Conservation (phyloP, 2,797 vertebrate genomes). For the Rhynchotus rufescens region DNA sequence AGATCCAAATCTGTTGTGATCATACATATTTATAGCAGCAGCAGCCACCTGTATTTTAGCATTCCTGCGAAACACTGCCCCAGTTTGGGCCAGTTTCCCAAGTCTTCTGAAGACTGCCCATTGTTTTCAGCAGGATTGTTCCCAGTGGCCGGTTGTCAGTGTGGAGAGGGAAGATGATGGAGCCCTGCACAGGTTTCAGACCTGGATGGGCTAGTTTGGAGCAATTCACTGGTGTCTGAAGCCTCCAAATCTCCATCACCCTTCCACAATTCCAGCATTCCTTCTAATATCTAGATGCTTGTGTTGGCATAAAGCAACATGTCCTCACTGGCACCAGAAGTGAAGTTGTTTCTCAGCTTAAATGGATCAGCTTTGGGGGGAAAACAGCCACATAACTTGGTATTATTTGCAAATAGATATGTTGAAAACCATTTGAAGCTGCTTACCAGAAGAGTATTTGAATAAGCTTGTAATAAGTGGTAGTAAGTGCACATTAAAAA, state of each 20-base stretch:
- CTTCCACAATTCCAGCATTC: neutral
- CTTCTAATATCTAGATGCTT: neutral
- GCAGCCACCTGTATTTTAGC: neutral
- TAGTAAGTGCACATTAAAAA: neutral
- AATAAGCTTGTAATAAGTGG: neutral
- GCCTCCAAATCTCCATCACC: neutral
- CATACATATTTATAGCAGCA: neutral
- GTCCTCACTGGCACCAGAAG: neutral
- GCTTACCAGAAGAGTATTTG: neutral
- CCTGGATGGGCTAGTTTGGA: neutral
- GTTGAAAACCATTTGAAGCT: neutral
- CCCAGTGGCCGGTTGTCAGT: neutral
- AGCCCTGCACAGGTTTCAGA: neutral
- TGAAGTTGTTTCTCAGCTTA: neutral
- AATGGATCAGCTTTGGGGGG: neutral
- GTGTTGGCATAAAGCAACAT: neutral
- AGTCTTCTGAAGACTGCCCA: neutral
- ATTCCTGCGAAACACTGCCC: neutral
- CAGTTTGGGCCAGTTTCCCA: neutral
- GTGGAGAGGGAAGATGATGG: neutral
- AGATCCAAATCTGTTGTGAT: neutral
- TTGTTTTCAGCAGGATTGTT: neutral
- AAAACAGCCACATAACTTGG: neutral
- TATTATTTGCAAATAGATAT: neutral
- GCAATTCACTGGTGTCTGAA: neutral